A percentile compares a stretch with the other conserved stretches of the same genome.
Conservation (phyloP, 2,888 invertebrate species). For the Plagodis pulveraria region DNA sequence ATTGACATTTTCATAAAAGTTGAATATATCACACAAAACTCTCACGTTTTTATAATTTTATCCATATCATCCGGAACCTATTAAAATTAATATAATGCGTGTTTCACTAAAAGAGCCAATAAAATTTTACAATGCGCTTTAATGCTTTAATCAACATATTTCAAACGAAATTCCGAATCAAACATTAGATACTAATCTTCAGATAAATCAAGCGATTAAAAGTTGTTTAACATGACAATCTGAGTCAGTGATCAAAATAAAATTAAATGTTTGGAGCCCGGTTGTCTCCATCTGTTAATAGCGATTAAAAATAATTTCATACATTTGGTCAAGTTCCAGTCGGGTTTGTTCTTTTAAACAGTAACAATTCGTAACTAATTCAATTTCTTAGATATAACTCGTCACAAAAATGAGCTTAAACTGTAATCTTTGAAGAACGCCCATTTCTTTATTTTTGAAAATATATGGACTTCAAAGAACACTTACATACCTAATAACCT, state of each 20-base stretch:
- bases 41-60: conserved; percentile 6
- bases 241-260: conserved; percentile 15
- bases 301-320: too few relatives aligned
- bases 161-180: background rate
- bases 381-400: too few relatives aligned
- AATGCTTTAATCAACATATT: conserved; percentile 21
- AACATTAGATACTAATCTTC: conserved; percentile 25
- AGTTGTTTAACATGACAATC: conserved; percentile 21
- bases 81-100: background rate
- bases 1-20: background rate
- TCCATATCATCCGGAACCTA: conserved; percentile 6
- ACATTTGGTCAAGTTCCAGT: too few relatives aligned
- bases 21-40: background rate
- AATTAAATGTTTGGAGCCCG: conserved; percentile 2
- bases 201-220: conserved; percentile 27
- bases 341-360: too few relatives aligned
- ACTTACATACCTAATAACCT: too few relatives aligned
- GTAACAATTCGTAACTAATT: too few relatives aligned
- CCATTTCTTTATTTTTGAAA: too few relatives aligned
- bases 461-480: too few relatives aligned
- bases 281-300: background rate
- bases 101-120: background rate
- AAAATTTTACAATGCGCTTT: conserved; percentile 3
- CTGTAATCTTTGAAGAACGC: too few relatives aligned
- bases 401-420: too few relatives aligned